Conservation (phyloP, 2,888 invertebrate species). For the Molorchus minor region DNA sequence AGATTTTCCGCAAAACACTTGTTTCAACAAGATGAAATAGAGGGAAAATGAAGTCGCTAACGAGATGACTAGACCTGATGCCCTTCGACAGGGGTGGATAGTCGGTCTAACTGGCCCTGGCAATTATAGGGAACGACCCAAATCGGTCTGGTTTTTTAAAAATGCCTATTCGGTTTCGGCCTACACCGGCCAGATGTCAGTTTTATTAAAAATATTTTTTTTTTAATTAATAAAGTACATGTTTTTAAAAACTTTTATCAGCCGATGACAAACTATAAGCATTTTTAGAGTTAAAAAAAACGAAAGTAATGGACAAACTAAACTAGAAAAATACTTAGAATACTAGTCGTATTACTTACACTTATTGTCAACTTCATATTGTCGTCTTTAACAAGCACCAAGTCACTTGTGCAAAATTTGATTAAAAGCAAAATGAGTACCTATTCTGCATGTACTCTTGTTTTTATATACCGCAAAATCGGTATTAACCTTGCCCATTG, state of each 20-base stretch:
- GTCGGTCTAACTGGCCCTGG: no score
- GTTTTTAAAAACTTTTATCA: not conserved
- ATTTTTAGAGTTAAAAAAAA: no score
- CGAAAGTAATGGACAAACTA: not conserved
- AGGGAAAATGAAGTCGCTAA: no score
- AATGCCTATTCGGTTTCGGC: not conserved
- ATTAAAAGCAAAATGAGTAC: not conserved
- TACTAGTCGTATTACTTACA: not conserved
- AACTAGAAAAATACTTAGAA: not conserved
- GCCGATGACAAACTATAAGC: no score
- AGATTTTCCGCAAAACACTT: no score
- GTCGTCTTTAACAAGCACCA: not conserved
- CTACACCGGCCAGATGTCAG: not conserved
- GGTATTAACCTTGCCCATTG: conserved; percentile 28
- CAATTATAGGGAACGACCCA: no score
- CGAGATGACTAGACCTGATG: no score
- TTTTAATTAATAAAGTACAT: not conserved
- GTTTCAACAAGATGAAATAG: no score
- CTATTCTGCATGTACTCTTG: not conserved
- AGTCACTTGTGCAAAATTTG: not conserved
- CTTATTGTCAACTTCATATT: not conserved
- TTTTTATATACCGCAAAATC: conserved; percentile 24
- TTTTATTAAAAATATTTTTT: not conserved
- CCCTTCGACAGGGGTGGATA: no score
- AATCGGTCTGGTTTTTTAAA: no score